phyloP scores from a whole-genome alignment of 2,797 vertebrate genomes.

The Helarctos malayanus region DNA sequence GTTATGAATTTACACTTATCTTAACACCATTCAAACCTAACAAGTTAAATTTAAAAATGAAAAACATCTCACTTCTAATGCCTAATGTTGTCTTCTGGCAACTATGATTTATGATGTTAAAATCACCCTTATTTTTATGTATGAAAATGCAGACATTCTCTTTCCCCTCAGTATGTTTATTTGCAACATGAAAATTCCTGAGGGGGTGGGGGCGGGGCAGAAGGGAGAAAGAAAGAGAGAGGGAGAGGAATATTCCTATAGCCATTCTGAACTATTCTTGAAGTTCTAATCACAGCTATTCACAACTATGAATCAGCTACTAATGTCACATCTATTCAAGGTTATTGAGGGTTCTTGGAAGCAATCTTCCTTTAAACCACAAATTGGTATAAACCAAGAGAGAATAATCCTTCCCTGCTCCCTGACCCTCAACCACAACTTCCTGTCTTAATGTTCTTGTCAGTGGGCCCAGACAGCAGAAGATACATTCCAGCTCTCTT shows the following conservation, averaged over 20 bases:
- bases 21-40: conserved; percentile 24
- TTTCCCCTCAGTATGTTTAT: conserved; percentile 24
- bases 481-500: neutral
- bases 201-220: neutral
- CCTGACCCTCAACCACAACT: neutral
- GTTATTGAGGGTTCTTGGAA: conserved; percentile 48
- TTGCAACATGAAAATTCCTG: neutral
- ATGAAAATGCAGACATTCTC: conserved; percentile 23
- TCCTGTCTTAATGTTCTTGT: conserved; percentile 37
- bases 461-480: neutral
- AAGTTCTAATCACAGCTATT: conserved; percentile 62
- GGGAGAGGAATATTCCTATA: neutral
- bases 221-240: neutral
- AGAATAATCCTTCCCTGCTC: neutral
- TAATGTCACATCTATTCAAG: conserved; percentile 59
- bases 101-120: conserved; percentile 21
- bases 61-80: conserved; percentile 31
- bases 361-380: conserved; percentile 58
- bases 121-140: conserved; percentile 52
- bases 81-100: conserved; percentile 6
- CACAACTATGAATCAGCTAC: conserved; percentile 50
- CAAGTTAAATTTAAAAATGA: conserved; percentile 53
- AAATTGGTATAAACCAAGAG: conserved; percentile 44
- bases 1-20: neutral
- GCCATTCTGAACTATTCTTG: conserved; percentile 40